phyloP scores from a whole-genome alignment of 2,888 invertebrate species.

The Chrysina gloriosa region DNA sequence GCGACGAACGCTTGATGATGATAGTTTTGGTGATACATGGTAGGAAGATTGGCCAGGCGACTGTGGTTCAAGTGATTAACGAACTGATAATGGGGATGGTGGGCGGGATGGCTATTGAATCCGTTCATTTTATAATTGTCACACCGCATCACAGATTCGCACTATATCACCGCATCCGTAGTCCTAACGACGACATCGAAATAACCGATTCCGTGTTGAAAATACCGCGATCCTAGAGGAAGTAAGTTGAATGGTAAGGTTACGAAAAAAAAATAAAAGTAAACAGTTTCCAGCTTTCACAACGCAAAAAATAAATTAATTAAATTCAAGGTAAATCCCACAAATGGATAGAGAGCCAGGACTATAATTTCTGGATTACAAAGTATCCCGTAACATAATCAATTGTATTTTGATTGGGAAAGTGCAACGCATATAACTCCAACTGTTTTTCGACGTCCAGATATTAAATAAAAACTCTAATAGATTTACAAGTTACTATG shows the following conservation, averaged over 20 bases:
- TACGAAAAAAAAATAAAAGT: background rate
- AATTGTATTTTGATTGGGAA: too few relatives aligned
- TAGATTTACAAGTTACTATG: too few relatives aligned
- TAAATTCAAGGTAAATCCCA: too few relatives aligned
- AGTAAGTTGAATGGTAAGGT: background rate
- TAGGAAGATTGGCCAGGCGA: constrained; percentile 10
- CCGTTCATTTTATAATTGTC: constrained; percentile 55
- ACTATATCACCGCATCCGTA: background rate
- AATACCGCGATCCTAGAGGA: background rate
- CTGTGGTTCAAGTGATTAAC: constrained; percentile 60
- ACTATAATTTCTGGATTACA: too few relatives aligned
- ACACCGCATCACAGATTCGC: constrained; percentile 14
- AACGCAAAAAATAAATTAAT: too few relatives aligned
- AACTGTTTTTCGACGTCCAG: too few relatives aligned
- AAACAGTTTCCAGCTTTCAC: constrained; percentile 5
- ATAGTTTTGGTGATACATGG: constrained; percentile 22
- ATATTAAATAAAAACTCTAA: too few relatives aligned
- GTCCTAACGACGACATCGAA: too few relatives aligned
- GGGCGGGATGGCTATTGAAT: constrained; percentile 60
- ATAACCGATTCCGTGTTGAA: background rate
- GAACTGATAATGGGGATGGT: constrained; percentile 61
- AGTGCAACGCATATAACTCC: too few relatives aligned
- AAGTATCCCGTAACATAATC: too few relatives aligned
- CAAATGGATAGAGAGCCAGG: too few relatives aligned
- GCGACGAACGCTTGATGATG: constrained; percentile 22